Conservation (phyloP, 2,888 invertebrate genomes). For the Eilema griseolum region DNA sequence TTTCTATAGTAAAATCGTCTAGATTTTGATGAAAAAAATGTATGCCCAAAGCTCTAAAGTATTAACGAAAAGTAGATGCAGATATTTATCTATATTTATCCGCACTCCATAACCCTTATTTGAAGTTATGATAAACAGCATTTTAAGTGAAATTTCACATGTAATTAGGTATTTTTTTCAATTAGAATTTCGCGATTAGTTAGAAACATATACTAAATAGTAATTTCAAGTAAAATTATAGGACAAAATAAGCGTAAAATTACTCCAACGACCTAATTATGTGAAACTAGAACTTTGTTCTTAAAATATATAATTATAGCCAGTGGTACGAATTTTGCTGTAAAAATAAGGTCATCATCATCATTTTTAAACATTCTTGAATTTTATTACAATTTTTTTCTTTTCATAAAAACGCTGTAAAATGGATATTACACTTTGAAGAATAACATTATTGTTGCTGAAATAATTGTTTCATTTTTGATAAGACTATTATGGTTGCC, state of each 20-base stretch:
- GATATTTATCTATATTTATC: too few relatives aligned
- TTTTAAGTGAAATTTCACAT: too few relatives aligned
- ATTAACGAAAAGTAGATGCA: not conserved
- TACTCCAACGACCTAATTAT: slow-evolving; percentile 29
- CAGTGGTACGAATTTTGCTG: slow-evolving; percentile 15
- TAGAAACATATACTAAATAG: not conserved
- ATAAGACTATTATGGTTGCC: not conserved
- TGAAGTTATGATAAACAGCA: too few relatives aligned
- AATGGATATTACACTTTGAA: not conserved
- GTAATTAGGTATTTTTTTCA: not conserved
- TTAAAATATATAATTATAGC: slow-evolving; percentile 6
- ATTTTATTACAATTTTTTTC: slow-evolving; percentile 5
- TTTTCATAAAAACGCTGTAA: slow-evolving; percentile 6
- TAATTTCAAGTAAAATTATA: not conserved
- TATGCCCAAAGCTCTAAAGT: not conserved
- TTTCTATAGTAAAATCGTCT: too few relatives aligned
- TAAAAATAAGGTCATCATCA: slow-evolving; percentile 21
- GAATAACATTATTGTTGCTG: not conserved
- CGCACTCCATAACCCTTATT: too few relatives aligned
- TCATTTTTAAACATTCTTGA: slow-evolving; percentile 7
- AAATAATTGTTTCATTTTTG: not conserved
- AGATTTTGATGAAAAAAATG: too few relatives aligned
- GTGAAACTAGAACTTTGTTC: slow-evolving; percentile 14
- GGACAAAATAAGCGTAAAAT: not conserved
- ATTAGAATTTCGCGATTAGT: not conserved